These are phyloP conservation scores for Picathartes gymnocephalus DNA, from an alignment of 2,113 vertebrate genomes.

Conservation along the genomic window DNA sequence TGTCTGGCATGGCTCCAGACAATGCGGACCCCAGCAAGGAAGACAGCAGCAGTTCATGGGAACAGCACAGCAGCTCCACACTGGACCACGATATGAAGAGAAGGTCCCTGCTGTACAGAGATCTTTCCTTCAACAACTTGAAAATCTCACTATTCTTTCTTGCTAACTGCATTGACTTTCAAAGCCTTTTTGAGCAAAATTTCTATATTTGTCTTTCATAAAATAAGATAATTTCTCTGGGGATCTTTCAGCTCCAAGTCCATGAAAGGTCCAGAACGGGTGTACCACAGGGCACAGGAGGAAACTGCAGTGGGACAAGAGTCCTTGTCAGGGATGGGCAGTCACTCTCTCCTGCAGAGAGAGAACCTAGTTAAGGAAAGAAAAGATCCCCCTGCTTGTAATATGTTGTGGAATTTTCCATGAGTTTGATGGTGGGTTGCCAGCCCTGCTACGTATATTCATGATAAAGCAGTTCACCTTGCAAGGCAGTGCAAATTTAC, in stretches of 20 bases:
- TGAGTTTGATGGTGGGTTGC: background rate
- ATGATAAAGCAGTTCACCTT: background rate
- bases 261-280: rapidly evolving
- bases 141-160: background rate
- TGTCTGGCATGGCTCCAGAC: background rate
- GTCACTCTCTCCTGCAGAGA: background rate
- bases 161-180: background rate
- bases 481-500: slow-evolving; percentile 15
- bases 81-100: background rate
- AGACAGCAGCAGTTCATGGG: background rate
- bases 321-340: background rate
- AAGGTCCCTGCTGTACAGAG: background rate
- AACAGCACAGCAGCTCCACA: background rate
- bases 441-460: background rate
- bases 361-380: background rate
- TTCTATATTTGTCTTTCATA: background rate
- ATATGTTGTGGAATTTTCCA: background rate
- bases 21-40: rapidly evolving
- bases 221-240: background rate
- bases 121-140: background rate
- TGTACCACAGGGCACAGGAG: background rate
- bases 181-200: background rate
- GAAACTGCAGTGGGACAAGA: background rate
- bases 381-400: background rate
- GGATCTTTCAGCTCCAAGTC: background rate